These are phyloP conservation scores for Thecocarcelia acutangulata DNA, from an alignment of 2,888 invertebrate species.

Conservation along the genomic window DNA sequence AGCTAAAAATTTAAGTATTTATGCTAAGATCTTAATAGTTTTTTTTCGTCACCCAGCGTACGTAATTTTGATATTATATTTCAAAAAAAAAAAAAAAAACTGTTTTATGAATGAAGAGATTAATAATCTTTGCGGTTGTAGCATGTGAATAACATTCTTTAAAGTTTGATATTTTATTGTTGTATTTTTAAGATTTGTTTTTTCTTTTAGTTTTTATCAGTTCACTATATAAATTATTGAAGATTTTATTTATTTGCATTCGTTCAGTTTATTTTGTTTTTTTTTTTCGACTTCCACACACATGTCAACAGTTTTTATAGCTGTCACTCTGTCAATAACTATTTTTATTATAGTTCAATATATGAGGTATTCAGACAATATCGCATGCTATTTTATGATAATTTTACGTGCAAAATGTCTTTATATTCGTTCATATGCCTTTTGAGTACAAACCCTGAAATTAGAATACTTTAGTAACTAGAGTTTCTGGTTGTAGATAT, in stretches of 20 bases:
- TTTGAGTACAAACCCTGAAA: slow-evolving; percentile 30
- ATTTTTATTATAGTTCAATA: slow-evolving; percentile 62
- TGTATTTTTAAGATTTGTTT: neutral
- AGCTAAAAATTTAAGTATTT: neutral
- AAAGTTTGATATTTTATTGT: slow-evolving; percentile 1
- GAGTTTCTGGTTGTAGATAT: too few relatives aligned
- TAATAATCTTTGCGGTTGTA: slow-evolving; percentile 35
- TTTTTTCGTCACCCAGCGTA: slow-evolving; percentile 11
- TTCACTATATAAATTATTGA: slow-evolving; percentile 47
- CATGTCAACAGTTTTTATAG: slow-evolving; percentile 64
- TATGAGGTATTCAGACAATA: slow-evolving; percentile 57
- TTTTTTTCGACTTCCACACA: slow-evolving; percentile 38
- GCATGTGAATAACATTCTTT: slow-evolving; percentile 39
- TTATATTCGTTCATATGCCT: slow-evolving; percentile 47
- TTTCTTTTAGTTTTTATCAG: slow-evolving; percentile 23
- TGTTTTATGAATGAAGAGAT: slow-evolving; percentile 55
- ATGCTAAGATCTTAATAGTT: neutral
- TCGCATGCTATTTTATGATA: slow-evolving; percentile 64
- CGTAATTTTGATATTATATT: neutral
- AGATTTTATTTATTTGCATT: slow-evolving; percentile 20
- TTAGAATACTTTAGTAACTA: neutral
- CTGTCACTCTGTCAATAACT: slow-evolving; percentile 64
- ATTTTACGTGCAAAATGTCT: slow-evolving; percentile 66
- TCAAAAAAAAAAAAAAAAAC: neutral
- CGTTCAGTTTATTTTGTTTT: neutral